Conservation (phyloP, 1,140 invertebrate species). For the Pogonomyrmex barbatus region DNA sequence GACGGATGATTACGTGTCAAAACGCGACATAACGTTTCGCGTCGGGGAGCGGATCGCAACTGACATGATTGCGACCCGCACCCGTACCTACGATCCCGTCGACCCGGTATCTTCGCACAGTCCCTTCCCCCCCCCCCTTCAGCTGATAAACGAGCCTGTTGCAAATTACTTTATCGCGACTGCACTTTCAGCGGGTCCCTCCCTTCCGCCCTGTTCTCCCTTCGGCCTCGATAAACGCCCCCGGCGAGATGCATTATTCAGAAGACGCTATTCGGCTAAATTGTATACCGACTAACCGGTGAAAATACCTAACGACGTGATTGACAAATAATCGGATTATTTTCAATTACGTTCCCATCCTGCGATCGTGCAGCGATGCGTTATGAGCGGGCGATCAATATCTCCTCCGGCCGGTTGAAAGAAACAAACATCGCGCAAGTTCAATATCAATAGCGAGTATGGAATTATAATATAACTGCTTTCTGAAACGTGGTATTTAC, state of each 20-base stretch:
- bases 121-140: neutral
- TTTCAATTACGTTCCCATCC: neutral
- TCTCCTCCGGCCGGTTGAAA: neutral
- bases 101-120: constrained; percentile 38
- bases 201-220: too few relatives aligned
- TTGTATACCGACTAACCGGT: neutral
- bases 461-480: neutral
- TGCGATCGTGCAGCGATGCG: neutral
- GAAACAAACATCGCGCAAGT: neutral
- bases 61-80: constrained; percentile 54
- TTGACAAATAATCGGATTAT: neutral
- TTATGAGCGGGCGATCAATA: too few relatives aligned
- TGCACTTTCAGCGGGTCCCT: constrained; percentile 37
- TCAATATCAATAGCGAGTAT: neutral
- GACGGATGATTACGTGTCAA: constrained; percentile 64
- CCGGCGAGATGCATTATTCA: constrained; percentile 46
- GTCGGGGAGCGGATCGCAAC: constrained; percentile 4
- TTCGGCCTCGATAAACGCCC: constrained; percentile 24
- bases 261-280: constrained; percentile 38
- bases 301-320: neutral
- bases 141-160: constrained; percentile 58
- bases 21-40: constrained; percentile 43
- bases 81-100: constrained; percentile 15
- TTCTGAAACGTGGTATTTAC: constrained; percentile 15
- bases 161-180: constrained; percentile 62